Evolutionary conservation across 1,140 invertebrate genomes (phyloP), one percentile per base, ranked within the genome.

Genomic region (Steinernema feltiae): DNA sequence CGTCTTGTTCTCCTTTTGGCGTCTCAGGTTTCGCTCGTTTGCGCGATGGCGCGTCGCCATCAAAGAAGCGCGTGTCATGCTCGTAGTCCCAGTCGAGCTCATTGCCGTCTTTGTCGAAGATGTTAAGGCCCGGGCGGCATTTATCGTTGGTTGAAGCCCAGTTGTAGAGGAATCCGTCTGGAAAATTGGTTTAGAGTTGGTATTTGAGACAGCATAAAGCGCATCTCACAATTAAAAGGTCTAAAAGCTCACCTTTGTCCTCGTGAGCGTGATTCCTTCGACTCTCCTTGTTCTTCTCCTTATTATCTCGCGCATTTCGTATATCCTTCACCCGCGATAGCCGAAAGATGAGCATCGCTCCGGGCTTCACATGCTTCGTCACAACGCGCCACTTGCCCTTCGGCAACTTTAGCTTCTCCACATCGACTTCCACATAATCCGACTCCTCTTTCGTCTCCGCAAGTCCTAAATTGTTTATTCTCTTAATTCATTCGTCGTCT

Each of bases 51-150:
- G 24, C 53, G 53, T 77, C 31, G 21, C 77, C n/a, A 24, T 82
- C 80, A 31, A 80, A 83, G 63, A 82, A 84, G 27, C 83, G 83
- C 21, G 84, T 86, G 48, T 84, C 83, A 71, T 84, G 83, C 41
- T 84, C 84, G 41, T 83, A 84, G 71, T 86, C 82, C 84, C 83
- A 86, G 24, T 82, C 79, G n/a, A 84, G 72, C 69, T 84, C 83
- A 30, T 78, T 76, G 24, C 83, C 83, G 48, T 84, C 76, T 21
- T 85, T 77, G 69, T 85, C 77, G 70, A 86, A 84, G 15, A 84
- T 73, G 76, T 84, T 85, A 70, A 84, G 69, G 30, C 83, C 83
- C n/a, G 82, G 80, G n/a, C 81, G 69, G 12, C 80, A 70, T 69
- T 76, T 79, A 35, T 80, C 72, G 1, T 80, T 77, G 18, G 75